Evolutionary conservation across 2,888 invertebrate species (phyloP), one percentile per base, ranked within the genome.

Genomic region (Diachrysia chrysitis): DNA sequence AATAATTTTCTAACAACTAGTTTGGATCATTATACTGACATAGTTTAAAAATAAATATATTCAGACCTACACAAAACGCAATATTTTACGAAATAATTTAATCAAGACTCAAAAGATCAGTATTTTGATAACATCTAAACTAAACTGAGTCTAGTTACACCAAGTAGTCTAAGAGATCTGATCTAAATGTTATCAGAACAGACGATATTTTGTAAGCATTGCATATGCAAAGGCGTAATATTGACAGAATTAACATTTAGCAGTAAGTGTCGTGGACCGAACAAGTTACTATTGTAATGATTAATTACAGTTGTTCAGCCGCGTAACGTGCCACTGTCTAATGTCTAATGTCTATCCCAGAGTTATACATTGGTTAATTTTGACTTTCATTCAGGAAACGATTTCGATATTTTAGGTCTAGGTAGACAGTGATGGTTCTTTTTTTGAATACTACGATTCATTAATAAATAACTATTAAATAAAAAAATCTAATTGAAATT

Each of bases 151-250:
- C 37, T 37, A 37, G 37, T 37, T 16, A 37, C 16, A 37, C 37
- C 32, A 32, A 32, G 16, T 37, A 37, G 35, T 35, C 14, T 1
- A 2, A 16, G 6, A 42, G 42, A 42, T 42, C n/a, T 6, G 42
- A 42, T 42, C 42, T 42, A 1, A 37, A 14, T 14, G 37, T 37
- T 42, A n/a, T 42, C 48, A n/a, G 14, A 25, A 5, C 32, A 37
- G 32, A 61, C 63, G 63, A 12, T 51, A 17, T 51, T 51, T 51
- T 19, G 73, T 67, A 16, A 32, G 12, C 53, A 32, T 14, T 53
- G 73, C 54, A 60, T 46, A 32, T 19, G 60, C 72, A 48, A 61
- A 53, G 74, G 76, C 76, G 74, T 76, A 71, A 76, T 76, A 72
- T 51, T 71, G 67, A 56, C 56, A 6, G 63, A 61, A 74, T 74